These are phyloP conservation scores for Eustalomyia histrio DNA, from an alignment of 2,888 invertebrate genomes.

Conservation along the genomic window DNA sequence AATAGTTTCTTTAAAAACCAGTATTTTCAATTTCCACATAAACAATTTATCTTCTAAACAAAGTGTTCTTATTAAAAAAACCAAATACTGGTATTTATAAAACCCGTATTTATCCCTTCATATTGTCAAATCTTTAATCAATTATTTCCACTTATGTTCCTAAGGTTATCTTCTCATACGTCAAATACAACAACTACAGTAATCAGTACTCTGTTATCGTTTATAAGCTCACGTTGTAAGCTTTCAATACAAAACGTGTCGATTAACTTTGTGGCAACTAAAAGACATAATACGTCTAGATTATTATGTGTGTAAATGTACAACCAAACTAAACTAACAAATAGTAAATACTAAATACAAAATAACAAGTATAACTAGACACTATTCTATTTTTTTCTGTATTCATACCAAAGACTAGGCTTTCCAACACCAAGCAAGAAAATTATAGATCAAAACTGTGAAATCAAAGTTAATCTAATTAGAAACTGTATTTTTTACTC, in stretches of 20 bases:
- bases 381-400: neutral
- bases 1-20: too few species aligned
- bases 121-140: too few species aligned
- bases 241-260: constrained; percentile 65
- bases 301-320: constrained; percentile 11
- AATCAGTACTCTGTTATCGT: constrained; percentile 59
- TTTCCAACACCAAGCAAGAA: neutral
- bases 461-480: too few species aligned
- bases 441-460: neutral
- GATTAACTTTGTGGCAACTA: constrained; percentile 60
- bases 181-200: constrained; percentile 40
- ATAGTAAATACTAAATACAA: neutral
- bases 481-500: too few species aligned
- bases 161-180: constrained; percentile 17
- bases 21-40: too few species aligned
- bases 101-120: too few species aligned
- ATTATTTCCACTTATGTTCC: neutral
- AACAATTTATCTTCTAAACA: too few species aligned
- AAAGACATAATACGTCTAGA: constrained; percentile 41
- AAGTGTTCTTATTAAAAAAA: too few species aligned
- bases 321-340: constrained; percentile 1
- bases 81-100: too few species aligned
- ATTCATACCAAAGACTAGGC: neutral
- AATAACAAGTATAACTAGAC: neutral
- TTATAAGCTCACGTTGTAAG: constrained; percentile 62